These are phyloP conservation scores for Cladorhizidae sp. DNA, from an alignment of 37 sponge, comb jelly and placozoan species.

Conservation along the genomic window DNA sequence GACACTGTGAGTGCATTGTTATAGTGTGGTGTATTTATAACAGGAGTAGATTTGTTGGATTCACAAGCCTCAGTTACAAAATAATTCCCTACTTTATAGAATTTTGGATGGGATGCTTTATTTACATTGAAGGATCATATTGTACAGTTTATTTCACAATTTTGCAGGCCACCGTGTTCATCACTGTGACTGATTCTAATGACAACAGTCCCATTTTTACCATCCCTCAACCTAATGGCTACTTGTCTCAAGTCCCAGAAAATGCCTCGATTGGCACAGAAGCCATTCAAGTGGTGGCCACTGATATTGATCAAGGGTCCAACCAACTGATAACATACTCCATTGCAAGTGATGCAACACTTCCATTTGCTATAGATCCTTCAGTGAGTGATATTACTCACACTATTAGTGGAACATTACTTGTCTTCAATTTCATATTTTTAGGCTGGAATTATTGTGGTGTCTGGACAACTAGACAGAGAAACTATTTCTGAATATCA, in stretches of 20 bases:
- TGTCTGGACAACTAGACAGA: constrained; percentile 36
- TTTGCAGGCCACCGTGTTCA: constrained; percentile 15
- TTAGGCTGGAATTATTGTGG: constrained; percentile 33
- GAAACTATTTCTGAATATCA: constrained; percentile 19
- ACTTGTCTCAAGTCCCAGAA: constrained; percentile 17
- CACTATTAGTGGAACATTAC: background rate
- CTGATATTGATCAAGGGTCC: constrained; percentile 6
- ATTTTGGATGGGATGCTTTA: background rate
- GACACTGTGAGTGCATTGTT: no score
- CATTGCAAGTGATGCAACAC: background rate
- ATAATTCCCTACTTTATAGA: no score
- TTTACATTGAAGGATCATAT: no score
- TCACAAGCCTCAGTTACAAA: no score
- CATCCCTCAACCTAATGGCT: constrained; percentile 35
- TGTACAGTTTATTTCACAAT: background rate
- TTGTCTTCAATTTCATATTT: background rate
- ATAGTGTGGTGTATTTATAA: no score
- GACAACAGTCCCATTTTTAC: constrained; percentile 36
- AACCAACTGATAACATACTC: constrained; percentile 18
- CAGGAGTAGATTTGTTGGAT: no score
- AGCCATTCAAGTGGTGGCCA: constrained; percentile 23
- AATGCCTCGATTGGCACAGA: background rate
- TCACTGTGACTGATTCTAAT: constrained; percentile 31
- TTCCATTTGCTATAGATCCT: constrained; percentile 36
- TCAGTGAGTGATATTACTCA: background rate